Base-by-base conservation (phyloP, 1,140 invertebrate species). In the Brachionus paranguensis region DNA sequence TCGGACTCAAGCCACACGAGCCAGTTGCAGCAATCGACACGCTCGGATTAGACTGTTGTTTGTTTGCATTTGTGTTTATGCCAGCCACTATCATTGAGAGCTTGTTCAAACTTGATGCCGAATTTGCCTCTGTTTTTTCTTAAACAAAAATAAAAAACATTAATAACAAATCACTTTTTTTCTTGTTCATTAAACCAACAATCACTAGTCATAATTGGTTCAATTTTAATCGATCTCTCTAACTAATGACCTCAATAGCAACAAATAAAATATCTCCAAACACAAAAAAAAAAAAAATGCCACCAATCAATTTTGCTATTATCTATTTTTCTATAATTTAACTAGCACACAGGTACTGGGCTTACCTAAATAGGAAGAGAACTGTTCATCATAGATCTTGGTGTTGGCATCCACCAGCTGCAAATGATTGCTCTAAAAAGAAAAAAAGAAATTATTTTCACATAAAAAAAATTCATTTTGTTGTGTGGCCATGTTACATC, bases 91-190 rank as follows among this genome's bases (percentile, higher is more conserved):
- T 76, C 72, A 76, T 76, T 8, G 72, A 76, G 3, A 76, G 45
- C 27, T 76, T 76, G 20, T 76, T 76, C 20, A 76, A 76, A 50
- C 72, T 76, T 14, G 72, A 76, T 76, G 72, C 72, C 43, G 72
- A 76, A 27, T 76, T 76, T 29, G 41, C 72, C 43, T 76, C 72
- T 27, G 43, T 76, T 76, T 76, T 76, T 53, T 47, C 72, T 76
- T 29, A 20, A 76, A 27, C 6, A 24, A 50, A 50, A 43, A 14
- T 29, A 76, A 50, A 47, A 29, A 76, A 50, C 17, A 72, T 41
- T 43, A 72, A 72, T 43, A 72, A 43, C 41, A 12, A 68, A 68
- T 68, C 14, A 41, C 12, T 68, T 29, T 33, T 14, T 33, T 27
- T n/a, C 14, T 68, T 68, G 27, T 68, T 68, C n/a, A 3, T 68